Evolutionary conservation across 2,797 vertebrate species (phyloP).

Genomic region (Oryzias sinensis): DNA sequence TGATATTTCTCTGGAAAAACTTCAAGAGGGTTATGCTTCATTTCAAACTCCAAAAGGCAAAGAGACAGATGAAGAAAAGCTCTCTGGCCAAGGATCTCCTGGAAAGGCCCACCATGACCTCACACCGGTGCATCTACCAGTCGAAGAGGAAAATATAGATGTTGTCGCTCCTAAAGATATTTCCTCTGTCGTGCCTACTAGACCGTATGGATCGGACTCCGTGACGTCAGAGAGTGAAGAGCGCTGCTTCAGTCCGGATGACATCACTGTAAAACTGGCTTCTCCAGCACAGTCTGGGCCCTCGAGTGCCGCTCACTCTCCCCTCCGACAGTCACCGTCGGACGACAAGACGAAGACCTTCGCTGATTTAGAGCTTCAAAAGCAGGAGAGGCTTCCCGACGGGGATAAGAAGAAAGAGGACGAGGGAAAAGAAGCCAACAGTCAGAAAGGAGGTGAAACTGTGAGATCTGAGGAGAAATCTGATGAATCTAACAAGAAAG

Average conservation of each 20-base stretch:
- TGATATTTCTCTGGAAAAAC: conserved; percentile 83
- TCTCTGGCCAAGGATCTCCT: conserved; percentile 37
- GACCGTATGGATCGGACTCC: conserved; percentile 75
- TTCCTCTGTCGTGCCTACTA: conserved; percentile 54
- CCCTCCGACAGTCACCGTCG: conserved; percentile 89
- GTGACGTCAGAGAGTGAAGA: conserved; percentile 86
- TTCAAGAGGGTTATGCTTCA: conserved; percentile 76
- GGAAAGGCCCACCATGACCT: conserved; percentile 35
- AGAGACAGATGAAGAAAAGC: conserved; percentile 46
- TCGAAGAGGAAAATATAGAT: conserved; percentile 56
- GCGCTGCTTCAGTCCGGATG: conserved; percentile 92
- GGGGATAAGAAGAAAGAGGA: conserved; percentile 43
- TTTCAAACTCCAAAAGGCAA: conserved; percentile 62
- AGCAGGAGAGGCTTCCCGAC: conserved; percentile 46
- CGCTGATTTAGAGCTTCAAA: conserved; percentile 46
- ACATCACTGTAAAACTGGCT: conserved; percentile 96
- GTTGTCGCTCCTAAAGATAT: conserved; percentile 55
- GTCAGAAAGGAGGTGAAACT: conserved; percentile 28
- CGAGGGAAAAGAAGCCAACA: conserved; percentile 31
- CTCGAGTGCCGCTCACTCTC: conserved; percentile 89
- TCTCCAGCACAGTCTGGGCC: conserved; percentile 91
- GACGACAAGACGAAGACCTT: conserved; percentile 82
- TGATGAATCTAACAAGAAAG: conserved; percentile 49
- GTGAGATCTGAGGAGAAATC: conserved; percentile 38
- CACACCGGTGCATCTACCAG: conserved; percentile 57